A percentile compares a stretch with the other conserved stretches of the same genome.
These are phyloP conservation scores for Notarius lentiginosus DNA, from an alignment of 2,113 vertebrate species.

Conservation along the genomic window DNA sequence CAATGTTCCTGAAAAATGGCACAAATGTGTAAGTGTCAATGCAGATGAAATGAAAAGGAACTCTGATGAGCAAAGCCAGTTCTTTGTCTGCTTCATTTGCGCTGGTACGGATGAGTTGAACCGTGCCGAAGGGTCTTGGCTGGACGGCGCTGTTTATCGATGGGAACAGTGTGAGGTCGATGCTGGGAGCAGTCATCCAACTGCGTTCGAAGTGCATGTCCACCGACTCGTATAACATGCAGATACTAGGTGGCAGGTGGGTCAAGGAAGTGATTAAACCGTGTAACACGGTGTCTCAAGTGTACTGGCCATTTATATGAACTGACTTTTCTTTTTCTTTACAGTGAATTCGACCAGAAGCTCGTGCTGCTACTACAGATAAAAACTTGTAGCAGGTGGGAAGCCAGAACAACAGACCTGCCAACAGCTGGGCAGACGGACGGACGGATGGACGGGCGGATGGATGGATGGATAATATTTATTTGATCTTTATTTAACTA, in stretches of 20 bases:
- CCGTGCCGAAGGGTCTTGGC: conserved; percentile 33
- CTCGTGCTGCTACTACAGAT: background rate
- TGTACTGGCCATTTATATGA: background rate
- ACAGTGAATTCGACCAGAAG: background rate
- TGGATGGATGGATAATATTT: background rate
- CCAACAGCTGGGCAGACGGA: background rate
- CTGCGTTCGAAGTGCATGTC: conserved; percentile 32
- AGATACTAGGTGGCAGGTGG: conserved; percentile 36
- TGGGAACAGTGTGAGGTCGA: conserved; percentile 39
- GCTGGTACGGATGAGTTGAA: conserved; percentile 35
- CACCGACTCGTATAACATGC: conserved; percentile 45
- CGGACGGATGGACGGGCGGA: background rate
- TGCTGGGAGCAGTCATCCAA: conserved; percentile 28
- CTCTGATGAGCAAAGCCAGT: conserved; percentile 35
- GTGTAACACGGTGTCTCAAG: background rate
- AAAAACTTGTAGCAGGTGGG: background rate
- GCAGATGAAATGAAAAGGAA: conserved; percentile 25
- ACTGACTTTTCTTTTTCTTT: conserved; percentile 2
- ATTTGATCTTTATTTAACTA: too few relatives aligned
- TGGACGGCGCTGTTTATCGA: conserved; percentile 45
- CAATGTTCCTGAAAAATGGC: conserved; percentile 41
- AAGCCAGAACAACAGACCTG: background rate
- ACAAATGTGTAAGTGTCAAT: conserved; percentile 22
- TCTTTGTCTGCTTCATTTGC: conserved; percentile 53
- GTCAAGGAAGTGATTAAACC: conserved; percentile 38